These are phyloP conservation scores for Apotomis capreana DNA, from an alignment of 2,888 invertebrate genomes.

Conservation along the genomic window DNA sequence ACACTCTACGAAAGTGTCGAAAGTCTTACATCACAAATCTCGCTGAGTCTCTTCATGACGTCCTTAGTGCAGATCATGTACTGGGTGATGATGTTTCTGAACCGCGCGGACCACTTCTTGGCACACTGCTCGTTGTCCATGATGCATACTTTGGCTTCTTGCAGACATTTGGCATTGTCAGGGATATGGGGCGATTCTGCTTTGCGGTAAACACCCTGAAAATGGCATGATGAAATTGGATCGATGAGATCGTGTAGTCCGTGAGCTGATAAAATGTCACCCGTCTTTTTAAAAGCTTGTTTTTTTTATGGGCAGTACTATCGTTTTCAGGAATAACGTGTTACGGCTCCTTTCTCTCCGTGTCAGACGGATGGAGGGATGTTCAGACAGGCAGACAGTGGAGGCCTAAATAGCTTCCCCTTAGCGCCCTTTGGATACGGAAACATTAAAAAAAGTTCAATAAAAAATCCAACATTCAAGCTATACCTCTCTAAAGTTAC, in stretches of 20 bases:
- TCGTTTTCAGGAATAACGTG: too few species aligned
- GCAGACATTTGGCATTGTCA: conserved; percentile 68
- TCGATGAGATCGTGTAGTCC: too few species aligned
- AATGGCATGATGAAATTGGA: conserved; percentile 8
- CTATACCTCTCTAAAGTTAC: conserved; percentile 73
- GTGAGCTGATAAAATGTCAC: too few species aligned
- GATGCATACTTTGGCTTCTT: conserved; percentile 76
- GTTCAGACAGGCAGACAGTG: too few species aligned
- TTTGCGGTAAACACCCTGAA: conserved; percentile 71
- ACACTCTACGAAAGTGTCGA: neutral
- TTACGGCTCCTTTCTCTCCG: too few species aligned
- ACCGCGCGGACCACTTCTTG: conserved; percentile 75
- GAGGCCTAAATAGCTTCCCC: too few species aligned
- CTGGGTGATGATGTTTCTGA: conserved; percentile 70
- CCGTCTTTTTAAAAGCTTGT: too few species aligned
- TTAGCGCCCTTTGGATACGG: too few species aligned
- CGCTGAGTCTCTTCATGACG: conserved; percentile 73
- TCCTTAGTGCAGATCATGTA: conserved; percentile 80
- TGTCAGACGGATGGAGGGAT: too few species aligned
- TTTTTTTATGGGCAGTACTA: too few species aligned
- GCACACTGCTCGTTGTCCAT: conserved; percentile 79
- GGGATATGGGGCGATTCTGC: conserved; percentile 53
- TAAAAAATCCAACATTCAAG: too few species aligned
- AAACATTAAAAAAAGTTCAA: too few species aligned
- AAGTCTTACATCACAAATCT: conserved; percentile 69